Conservation (phyloP, 2,888 invertebrate genomes). For the Lacanobia wlatinum region DNA sequence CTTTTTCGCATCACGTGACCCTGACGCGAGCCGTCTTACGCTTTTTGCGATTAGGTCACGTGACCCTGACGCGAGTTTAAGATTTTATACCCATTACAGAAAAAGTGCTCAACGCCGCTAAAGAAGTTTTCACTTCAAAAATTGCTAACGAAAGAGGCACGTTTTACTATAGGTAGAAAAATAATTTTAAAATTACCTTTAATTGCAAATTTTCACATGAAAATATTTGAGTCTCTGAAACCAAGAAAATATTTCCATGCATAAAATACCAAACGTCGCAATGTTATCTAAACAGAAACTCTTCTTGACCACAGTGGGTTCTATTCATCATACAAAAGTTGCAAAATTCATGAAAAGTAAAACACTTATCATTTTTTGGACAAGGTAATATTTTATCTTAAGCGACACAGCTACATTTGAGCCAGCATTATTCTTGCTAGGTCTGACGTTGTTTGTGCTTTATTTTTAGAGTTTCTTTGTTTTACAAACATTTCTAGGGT, state of each 20-base stretch:
- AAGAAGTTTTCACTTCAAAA: too few species aligned
- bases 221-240: conserved; percentile 20
- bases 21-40: too few species aligned
- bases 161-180: not conserved
- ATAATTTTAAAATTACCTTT: not conserved
- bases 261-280: conserved; percentile 42
- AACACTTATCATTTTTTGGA: conserved; percentile 50
- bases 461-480: conserved; percentile 8
- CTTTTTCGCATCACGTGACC: too few species aligned
- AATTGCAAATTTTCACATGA: not conserved
- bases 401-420: conserved; percentile 33
- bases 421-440: conserved; percentile 23
- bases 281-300: conserved; percentile 50
- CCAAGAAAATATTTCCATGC: conserved; percentile 35
- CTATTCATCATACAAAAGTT: conserved; percentile 53
- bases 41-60: too few species aligned
- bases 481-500: not conserved
- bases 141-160: too few species aligned
- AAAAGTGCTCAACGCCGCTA: too few species aligned
- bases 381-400: conserved; percentile 51
- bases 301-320: conserved; percentile 34
- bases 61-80: too few species aligned
- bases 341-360: conserved; percentile 47
- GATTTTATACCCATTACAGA: too few species aligned
- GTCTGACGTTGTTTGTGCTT: not conserved